A percentile compares a stretch with the other conserved stretches of the same genome.
Evolutionary conservation across 2,888 invertebrate genomes (phyloP).

Genomic region (Chirona hameri): DNA sequence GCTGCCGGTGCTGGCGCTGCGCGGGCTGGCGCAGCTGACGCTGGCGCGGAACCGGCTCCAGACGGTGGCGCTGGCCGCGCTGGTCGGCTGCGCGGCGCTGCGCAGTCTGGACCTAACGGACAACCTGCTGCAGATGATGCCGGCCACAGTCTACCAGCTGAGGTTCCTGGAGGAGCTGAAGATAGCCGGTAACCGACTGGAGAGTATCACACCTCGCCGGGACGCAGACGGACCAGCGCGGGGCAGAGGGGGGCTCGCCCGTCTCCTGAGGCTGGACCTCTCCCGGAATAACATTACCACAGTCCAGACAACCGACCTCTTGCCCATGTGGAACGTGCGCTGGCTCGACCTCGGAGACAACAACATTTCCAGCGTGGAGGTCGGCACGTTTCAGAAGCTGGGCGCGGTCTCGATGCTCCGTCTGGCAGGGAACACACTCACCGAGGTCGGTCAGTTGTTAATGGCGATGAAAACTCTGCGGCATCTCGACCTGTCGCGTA

Average conservation of each 20-base stretch:
- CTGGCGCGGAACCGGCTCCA: slow-evolving; percentile 74
- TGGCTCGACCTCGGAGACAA: slow-evolving; percentile 82
- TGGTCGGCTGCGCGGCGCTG: slow-evolving; percentile 70
- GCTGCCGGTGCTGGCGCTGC: slow-evolving; percentile 63
- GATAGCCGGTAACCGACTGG: slow-evolving; percentile 72
- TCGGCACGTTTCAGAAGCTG: slow-evolving; percentile 25
- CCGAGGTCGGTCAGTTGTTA: neutral
- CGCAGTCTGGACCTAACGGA: slow-evolving; percentile 79
- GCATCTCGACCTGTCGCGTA: slow-evolving; percentile 78
- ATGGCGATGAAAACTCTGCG: slow-evolving; percentile 58
- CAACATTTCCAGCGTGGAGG: slow-evolving; percentile 66
- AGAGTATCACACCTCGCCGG: slow-evolving; percentile 69
- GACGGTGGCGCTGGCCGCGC: slow-evolving; percentile 64
- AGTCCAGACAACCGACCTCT: neutral
- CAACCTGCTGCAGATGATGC: slow-evolving; percentile 67
- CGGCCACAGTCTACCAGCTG: slow-evolving; percentile 53
- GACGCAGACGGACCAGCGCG: slow-evolving; percentile 45
- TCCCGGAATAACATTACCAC: neutral
- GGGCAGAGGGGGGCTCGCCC: slow-evolving; percentile 45
- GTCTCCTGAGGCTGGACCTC: slow-evolving; percentile 61
- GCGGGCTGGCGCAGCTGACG: neutral
- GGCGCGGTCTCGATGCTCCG: neutral
- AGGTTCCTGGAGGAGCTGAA: slow-evolving; percentile 76
- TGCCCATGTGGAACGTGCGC: slow-evolving; percentile 47
- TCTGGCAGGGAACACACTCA: neutral